Evolutionary conservation across 2,888 invertebrate genomes (phyloP), one percentile per base, ranked within the genome.

Genomic region (Marasmarcha lunaedactyla): DNA sequence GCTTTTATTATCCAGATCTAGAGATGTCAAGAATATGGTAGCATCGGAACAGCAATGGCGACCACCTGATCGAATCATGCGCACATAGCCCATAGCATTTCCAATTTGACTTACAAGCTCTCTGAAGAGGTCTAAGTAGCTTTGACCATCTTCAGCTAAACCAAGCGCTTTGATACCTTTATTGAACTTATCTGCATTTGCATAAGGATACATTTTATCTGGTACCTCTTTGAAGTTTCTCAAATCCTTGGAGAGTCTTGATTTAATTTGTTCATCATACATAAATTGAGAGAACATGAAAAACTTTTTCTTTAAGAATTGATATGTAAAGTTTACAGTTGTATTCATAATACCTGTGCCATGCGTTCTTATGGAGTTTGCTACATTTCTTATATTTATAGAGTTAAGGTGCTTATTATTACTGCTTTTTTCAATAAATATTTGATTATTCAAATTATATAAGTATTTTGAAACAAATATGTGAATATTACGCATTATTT

Each of bases 201-300:
- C 95, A 64, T 93, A 97, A 0, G 92, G 89, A 72, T 92, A 93
- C 67, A 89, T 90, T 35, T 86, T 76, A 44, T 70, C 76, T 54
- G 89, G 87, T 52, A 87, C 89, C 56, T 97, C 96, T 45, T 90
- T 87, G 58, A 96, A 93, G 60, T 88, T 89, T 50, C 93, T 88
- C 45, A 93, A 84, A 66, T 97, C 97, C 71, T 96, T 95, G 48
- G 95, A 87, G 1, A 99, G 84, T 41, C 96, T 87, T 0, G 97
- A 97, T 70, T 98, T 97, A 37, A 99, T 97, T 59, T 97, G 97
- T 70, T 99, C 99, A 64, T 98, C 98, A 63, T 93, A 98, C 71
- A 99, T 89, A 66, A 98, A 98, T 70, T 98, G 97, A 0, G 98
- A 98, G 66, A 99, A 95, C 1, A 92, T 91, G 54, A 92, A 93